Evolutionary conservation across 2,113 vertebrate species (phyloP).

Genomic region (Syngnathus scovelli): DNA sequence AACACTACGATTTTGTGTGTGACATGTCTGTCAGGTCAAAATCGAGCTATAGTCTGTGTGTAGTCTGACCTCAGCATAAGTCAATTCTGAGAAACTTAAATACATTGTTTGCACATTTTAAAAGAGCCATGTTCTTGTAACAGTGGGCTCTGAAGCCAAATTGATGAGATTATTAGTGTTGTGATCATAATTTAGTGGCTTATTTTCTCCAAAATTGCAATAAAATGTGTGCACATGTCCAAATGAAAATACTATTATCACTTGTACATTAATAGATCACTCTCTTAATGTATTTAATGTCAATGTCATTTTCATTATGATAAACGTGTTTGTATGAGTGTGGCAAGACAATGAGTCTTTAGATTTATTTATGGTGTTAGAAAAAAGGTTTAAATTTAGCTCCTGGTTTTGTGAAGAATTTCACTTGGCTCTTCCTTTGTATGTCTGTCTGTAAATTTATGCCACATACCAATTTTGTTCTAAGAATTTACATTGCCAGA

Average conservation of each 20-base stretch:
- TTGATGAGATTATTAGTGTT: too few species aligned
- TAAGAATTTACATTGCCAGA: slow-evolving; percentile 31
- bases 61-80: too few species aligned
- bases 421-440: slow-evolving; percentile 37
- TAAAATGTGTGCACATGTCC: too few species aligned
- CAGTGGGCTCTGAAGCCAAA: too few species aligned
- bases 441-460: slow-evolving; percentile 32
- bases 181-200: too few species aligned
- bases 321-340: neutral
- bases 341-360: neutral
- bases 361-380: neutral
- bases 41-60: too few species aligned
- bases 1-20: too few species aligned
- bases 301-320: neutral
- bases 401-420: slow-evolving; percentile 31
- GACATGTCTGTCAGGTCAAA: too few species aligned
- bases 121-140: too few species aligned
- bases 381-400: slow-evolving; percentile 15
- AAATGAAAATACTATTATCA: neutral
- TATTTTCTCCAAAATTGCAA: too few species aligned
- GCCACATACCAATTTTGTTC: slow-evolving; percentile 22
- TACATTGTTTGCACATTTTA: too few species aligned
- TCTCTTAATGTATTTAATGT: neutral
- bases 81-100: too few species aligned
- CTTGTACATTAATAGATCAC: neutral